Conservation (phyloP, 2,113 vertebrate genomes). For the Willisornis vidua region DNA sequence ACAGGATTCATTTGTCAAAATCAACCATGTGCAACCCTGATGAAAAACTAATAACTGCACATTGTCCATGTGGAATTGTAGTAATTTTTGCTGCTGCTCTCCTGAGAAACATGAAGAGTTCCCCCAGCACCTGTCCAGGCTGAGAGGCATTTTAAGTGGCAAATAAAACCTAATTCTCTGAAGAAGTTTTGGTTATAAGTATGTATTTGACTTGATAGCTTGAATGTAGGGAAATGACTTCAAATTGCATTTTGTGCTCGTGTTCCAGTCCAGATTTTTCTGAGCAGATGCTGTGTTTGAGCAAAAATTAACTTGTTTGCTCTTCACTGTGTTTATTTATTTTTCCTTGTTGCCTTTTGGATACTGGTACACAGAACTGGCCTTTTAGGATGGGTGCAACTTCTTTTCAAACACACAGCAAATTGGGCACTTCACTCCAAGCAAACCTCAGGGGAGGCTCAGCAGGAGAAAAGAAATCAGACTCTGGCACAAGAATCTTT, state of each 20-base stretch:
- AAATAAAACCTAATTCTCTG: too few species aligned
- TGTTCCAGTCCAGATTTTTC: neutral
- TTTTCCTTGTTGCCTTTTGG: neutral
- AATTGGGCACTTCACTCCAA: neutral
- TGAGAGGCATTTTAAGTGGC: too few species aligned
- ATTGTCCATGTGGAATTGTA: neutral
- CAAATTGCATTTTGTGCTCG: neutral
- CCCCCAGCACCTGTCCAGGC: too few species aligned
- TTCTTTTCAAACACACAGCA: neutral
- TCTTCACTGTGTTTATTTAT: neutral
- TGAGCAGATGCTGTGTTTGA: too few species aligned
- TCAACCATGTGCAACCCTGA: neutral
- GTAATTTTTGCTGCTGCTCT: neutral
- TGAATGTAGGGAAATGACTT: neutral
- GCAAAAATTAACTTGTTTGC: neutral
- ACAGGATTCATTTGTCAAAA: slow-evolving; percentile 34
- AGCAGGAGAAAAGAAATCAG: neutral
- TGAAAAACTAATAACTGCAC: neutral
- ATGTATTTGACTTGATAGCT: too few species aligned
- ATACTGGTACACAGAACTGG: neutral
- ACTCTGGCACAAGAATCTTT: neutral
- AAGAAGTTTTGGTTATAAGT: neutral
- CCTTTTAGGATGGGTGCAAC: neutral
- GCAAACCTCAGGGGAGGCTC: neutral
- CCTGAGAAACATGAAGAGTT: too few species aligned